Evolutionary conservation across 1,140 invertebrate species (phyloP).

Genomic region (Danaus melanippus): DNA sequence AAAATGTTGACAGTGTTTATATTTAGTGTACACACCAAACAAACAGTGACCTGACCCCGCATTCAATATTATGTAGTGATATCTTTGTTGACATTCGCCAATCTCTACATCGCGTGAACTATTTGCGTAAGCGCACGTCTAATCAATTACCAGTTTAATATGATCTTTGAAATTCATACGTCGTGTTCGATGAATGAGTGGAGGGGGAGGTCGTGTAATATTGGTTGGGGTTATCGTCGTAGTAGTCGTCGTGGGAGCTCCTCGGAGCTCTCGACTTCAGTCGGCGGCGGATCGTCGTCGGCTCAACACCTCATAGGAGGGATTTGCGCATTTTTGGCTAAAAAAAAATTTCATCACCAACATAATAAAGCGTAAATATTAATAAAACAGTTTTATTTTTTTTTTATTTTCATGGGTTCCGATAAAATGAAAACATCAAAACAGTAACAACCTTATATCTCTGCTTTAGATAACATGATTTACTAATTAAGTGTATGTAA

Average conservation of each 20-base stretch:
- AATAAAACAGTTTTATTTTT: neutral
- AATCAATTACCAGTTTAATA: slow-evolving; percentile 31
- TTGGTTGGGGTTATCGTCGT: slow-evolving; percentile 42
- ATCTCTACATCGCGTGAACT: slow-evolving; percentile 45
- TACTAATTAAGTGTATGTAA: neutral
- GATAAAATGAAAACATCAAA: too few species aligned
- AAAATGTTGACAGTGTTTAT: slow-evolving; percentile 13
- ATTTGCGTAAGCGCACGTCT: slow-evolving; percentile 60
- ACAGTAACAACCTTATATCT: too few species aligned
- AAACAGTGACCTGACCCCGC: slow-evolving; percentile 49
- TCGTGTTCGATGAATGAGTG: slow-evolving; percentile 1
- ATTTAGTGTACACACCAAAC: slow-evolving; percentile 25
- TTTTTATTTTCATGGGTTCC: too few species aligned
- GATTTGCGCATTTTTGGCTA: slow-evolving; percentile 18
- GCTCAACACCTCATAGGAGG: slow-evolving; percentile 37
- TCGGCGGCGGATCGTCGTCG: slow-evolving; percentile 63
- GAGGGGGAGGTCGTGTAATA: slow-evolving; percentile 16
- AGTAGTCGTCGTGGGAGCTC: slow-evolving; percentile 50
- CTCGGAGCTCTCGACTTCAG: slow-evolving; percentile 29
- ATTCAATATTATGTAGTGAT: slow-evolving; percentile 31
- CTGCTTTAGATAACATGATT: neutral
- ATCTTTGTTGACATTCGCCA: slow-evolving; percentile 61
- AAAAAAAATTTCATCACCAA: slow-evolving; percentile 3
- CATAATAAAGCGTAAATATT: too few species aligned
- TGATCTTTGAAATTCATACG: slow-evolving; percentile 17